Percentiles rank a stretch among this genome's conserved stretches.
phyloP scores from a whole-genome alignment of 2,797 vertebrate genomes.

The Enteromius paludinosus region DNA sequence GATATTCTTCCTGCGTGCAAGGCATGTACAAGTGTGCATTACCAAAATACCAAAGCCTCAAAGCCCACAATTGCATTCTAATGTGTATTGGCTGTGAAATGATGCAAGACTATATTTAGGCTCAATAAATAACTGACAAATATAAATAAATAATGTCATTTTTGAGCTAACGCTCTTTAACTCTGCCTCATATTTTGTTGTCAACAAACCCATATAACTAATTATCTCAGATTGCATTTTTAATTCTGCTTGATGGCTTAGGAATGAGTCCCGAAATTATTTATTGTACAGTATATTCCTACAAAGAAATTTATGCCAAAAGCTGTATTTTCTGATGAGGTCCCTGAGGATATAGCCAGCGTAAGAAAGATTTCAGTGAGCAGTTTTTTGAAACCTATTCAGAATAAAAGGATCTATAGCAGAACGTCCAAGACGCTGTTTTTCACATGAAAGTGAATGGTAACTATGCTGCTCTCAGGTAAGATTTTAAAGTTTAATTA shows the following conservation, averaged over 20 bases:
- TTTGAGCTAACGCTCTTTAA: not conserved
- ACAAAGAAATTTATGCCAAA: conserved; percentile 19
- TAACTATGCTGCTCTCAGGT: not conserved
- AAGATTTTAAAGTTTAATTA: not conserved
- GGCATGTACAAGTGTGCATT: not conserved
- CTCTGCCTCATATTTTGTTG: not conserved
- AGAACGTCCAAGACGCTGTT: not conserved
- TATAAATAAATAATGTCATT: not conserved
- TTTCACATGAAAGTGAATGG: not conserved
- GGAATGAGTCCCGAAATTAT: not conserved
- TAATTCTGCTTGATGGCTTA: conserved; percentile 18
- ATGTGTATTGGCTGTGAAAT: not conserved
- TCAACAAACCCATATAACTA: not conserved
- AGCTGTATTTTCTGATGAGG: not conserved
- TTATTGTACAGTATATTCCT: not conserved
- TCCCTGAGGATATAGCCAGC: not conserved
- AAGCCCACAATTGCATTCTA: not conserved
- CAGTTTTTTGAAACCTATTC: not conserved
- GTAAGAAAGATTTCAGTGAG: not conserved
- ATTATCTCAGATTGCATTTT: conserved; percentile 4
- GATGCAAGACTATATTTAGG: not conserved
- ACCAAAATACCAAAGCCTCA: not conserved
- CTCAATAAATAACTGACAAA: not conserved
- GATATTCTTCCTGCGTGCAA: conserved; percentile 1
- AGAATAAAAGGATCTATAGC: not conserved